Conservation (phyloP, 2,888 invertebrate genomes). For the Formica aserva region DNA sequence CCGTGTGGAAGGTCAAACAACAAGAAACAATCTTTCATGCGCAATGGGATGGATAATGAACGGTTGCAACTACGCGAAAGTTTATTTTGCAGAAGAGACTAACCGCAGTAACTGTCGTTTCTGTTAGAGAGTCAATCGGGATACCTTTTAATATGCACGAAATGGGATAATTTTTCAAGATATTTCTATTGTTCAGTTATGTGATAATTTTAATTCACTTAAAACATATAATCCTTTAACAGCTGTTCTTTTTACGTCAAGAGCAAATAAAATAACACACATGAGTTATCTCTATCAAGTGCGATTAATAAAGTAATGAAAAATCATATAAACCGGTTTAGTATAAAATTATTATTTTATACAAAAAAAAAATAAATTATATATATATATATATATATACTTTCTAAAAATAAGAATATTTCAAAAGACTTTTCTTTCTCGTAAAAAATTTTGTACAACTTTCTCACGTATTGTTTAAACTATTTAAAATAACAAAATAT, state of each 20-base stretch:
- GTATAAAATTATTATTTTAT: neutral
- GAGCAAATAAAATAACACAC: neutral
- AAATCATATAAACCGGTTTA: neutral
- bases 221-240: neutral
- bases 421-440: neutral
- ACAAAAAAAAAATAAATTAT: neutral
- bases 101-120: constrained; percentile 28
- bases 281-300: neutral
- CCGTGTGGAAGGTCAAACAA: constrained; percentile 12
- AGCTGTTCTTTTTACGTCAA: neutral
- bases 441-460: neutral
- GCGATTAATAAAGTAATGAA: neutral
- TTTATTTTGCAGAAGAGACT: constrained; percentile 24
- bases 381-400: neutral
- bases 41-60: constrained; percentile 35
- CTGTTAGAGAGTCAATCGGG: constrained; percentile 37
- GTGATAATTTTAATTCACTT: neutral
- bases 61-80: constrained; percentile 41
- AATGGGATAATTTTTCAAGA: constrained; percentile 33
- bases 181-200: neutral
- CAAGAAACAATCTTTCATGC: constrained; percentile 31
- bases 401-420: neutral
- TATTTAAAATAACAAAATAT: neutral
- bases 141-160: constrained; percentile 13
- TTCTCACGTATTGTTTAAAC: neutral